Percentiles rank a stretch among this genome's conserved stretches.
Conservation (phyloP, 2,797 vertebrate genomes). For the Falco berigora region DNA sequence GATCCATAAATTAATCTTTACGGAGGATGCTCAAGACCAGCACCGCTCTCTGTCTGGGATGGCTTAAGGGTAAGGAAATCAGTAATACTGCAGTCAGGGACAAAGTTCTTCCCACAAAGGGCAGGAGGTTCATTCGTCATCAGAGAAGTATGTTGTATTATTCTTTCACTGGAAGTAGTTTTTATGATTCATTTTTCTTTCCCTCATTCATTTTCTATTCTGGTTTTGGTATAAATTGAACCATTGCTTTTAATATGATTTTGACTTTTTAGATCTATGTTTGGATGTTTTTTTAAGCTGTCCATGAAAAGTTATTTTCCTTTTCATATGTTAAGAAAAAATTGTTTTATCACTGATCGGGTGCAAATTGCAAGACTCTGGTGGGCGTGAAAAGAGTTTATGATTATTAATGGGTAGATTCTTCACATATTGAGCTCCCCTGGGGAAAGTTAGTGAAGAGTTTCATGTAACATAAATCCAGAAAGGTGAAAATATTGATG, state of each 20-base stretch:
- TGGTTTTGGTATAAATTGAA: not conserved
- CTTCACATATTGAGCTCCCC: not conserved
- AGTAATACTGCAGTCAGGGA: not conserved
- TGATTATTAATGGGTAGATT: not conserved
- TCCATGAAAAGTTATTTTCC: not conserved
- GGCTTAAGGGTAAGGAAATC: not conserved
- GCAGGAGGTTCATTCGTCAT: not conserved
- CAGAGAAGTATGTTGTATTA: not conserved
- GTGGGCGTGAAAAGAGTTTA: not conserved
- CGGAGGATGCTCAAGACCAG: not conserved
- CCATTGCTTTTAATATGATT: not conserved
- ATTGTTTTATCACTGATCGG: not conserved
- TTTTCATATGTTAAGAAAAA: not conserved
- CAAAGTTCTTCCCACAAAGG: not conserved
- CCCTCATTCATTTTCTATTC: not conserved
- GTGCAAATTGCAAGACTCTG: not conserved
- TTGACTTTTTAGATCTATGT: not conserved
- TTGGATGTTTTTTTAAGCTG: not conserved
- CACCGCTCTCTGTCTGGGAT: not conserved
- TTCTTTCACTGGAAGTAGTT: not conserved
- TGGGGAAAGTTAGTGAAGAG: not conserved
- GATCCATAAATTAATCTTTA: not conserved
- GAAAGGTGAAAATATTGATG: not conserved
- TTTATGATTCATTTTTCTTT: not conserved
- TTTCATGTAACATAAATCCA: not conserved